Evolutionary conservation across 2,888 invertebrate genomes (phyloP), one percentile per base, ranked within the genome.

Genomic region (Himalopsyche tibetana): DNA sequence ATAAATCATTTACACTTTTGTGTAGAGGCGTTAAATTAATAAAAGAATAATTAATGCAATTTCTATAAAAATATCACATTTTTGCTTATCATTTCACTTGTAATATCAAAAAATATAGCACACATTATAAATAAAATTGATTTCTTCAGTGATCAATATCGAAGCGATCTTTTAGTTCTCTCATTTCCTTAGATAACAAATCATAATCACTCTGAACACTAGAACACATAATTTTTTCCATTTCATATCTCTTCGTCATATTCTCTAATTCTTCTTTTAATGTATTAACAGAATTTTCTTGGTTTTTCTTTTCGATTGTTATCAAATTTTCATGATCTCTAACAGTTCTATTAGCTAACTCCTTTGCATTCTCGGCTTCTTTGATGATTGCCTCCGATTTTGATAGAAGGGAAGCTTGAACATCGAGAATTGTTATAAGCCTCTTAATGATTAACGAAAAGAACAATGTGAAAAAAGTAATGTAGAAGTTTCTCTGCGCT

Each of bases 401-500:
- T 0, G 95, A 93, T 86, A 93, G 91, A 17, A 96, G 90, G 88
- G 93, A 92, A 42, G 96, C 95, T 90, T 95, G 95, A 82, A 93
- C 93, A 5, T 95, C 94, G 85, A 96, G 93, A 91, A 96, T 93
- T 2, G 91, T 92, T 19, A 95, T 93, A 80, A 96, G 92, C 83
- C 95, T 93, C 42, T 95, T 93, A 85, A 96, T 94, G 0, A 96
- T 95, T 89, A 96, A 94, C 89, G 95, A 94, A 56, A 96, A 91
- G 89, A 96, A 96, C 88, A 97, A 94, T 12, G 96, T 94, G 91
- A 96, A 96, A 19, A 96, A 96, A 88, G 96, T 95, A 86, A 97
- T 96, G 91, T 96, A 96, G 90, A 96, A 95, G 91, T 97, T 97
- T 89, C 96, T 93, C 90, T 97, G 96, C 2, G 96, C 95, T 89